phyloP scores from a whole-genome alignment of 2,888 invertebrate species.

The Bombyx huttoni region DNA sequence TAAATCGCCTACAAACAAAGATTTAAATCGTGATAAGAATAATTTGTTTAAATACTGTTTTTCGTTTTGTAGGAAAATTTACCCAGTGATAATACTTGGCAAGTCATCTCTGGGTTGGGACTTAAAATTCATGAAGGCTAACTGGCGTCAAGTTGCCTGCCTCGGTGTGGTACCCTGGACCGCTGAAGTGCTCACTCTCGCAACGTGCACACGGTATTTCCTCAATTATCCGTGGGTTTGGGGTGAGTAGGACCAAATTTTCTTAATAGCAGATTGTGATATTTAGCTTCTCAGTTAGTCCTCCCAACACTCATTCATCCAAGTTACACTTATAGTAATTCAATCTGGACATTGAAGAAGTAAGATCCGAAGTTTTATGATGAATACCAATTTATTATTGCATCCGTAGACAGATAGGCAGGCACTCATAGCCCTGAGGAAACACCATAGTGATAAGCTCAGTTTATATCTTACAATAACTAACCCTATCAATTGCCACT shows the following conservation, averaged over 20 bases:
- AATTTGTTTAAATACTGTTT: background rate
- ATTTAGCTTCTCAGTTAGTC: no score
- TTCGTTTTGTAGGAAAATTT: constrained; percentile 39
- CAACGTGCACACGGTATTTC: constrained; percentile 36
- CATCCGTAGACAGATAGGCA: no score
- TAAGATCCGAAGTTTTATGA: no score
- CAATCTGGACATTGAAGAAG: no score
- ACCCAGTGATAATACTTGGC: constrained; percentile 55
- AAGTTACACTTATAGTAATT: no score
- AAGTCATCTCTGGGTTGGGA: constrained; percentile 56
- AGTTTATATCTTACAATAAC: no score
- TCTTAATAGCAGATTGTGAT: background rate
- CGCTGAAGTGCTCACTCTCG: constrained; percentile 38
- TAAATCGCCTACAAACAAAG: background rate
- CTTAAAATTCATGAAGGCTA: constrained; percentile 36
- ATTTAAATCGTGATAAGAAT: background rate
- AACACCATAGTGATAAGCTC: no score
- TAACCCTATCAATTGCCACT: no score
- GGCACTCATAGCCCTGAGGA: no score
- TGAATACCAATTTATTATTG: no score
- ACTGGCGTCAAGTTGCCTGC: constrained; percentile 39
- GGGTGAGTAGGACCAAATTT: constrained; percentile 36
- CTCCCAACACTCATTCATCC: no score
- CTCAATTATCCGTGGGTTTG: constrained; percentile 53
- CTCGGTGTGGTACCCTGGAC: constrained; percentile 53